Evolutionary conservation across 1,140 invertebrate species (phyloP).

Genomic region (Drosophila elegans): DNA sequence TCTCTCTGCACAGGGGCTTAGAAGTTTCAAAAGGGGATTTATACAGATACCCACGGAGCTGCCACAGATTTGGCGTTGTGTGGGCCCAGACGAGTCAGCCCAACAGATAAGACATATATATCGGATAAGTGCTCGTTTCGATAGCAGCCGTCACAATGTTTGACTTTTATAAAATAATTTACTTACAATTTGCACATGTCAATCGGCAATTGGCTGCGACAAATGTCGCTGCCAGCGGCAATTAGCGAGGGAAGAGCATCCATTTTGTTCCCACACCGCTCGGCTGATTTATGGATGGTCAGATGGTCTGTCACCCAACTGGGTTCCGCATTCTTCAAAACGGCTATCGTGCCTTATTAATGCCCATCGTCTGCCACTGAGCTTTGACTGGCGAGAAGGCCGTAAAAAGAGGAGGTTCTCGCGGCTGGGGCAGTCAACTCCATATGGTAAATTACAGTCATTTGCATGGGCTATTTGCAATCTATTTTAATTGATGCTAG

Average conservation of each 20-base stretch:
- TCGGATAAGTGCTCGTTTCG: constrained; percentile 69
- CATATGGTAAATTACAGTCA: constrained; percentile 27
- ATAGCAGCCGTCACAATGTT: constrained; percentile 56
- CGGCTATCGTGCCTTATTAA: constrained; percentile 48
- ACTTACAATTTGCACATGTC: constrained; percentile 77
- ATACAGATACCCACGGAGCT: constrained; percentile 19
- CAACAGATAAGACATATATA: constrained; percentile 66
- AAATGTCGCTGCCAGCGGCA: constrained; percentile 31
- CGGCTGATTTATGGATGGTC: constrained; percentile 52
- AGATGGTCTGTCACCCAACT: constrained; percentile 9
- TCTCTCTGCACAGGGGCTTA: constrained; percentile 4
- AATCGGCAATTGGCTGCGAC: constrained; percentile 59
- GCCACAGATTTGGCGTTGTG: constrained; percentile 40
- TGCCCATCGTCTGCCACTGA: constrained; percentile 49
- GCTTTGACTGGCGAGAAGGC: constrained; percentile 48
- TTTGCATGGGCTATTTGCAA: constrained; percentile 42
- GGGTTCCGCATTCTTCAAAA: constrained; percentile 65
- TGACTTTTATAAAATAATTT: constrained; percentile 74
- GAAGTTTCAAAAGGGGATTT: constrained; percentile 6
- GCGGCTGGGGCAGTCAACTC: constrained; percentile 10
- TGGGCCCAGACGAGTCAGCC: constrained; percentile 32
- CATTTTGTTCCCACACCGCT: constrained; percentile 23
- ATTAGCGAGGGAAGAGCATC: constrained; percentile 23
- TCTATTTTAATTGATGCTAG: constrained; percentile 33
- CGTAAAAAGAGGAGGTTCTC: constrained; percentile 1